Evolutionary conservation across 2,113 vertebrate genomes (phyloP), one percentile per base, ranked within the genome.

Genomic region (Fulmarus glacialis): DNA sequence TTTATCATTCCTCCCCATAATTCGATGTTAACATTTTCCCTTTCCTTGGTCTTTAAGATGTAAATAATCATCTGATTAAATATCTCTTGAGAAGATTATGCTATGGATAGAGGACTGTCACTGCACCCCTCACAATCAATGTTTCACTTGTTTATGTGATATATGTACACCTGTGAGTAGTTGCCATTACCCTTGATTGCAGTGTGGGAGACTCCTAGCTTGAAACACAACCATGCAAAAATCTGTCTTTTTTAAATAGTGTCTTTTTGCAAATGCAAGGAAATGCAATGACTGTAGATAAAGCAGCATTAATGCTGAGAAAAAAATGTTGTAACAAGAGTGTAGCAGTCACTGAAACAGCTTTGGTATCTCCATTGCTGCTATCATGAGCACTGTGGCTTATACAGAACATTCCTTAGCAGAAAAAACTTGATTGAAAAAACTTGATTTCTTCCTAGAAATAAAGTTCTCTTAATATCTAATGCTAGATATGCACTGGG

Each of bases 11-110:
- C 93, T 90, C 88, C 88, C 92, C 94, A 96, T 95, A 97, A 96
- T 95, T 95, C 62, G 29, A 93, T 77, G 95, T 94, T 97, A 97
- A 92, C 96, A 96, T 96, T 96, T 94, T 95, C 92, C 66, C 90
- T 93, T 96, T 97, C 95, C 94, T 95, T 97, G 92, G 93, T 97
- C 93, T 97, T 98, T 96, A 97, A 97, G 92, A 98, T 97, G 95
- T 98, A 98, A 97, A 97, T 97, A 97, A 97, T 97, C 97, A 96
- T 92, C 97, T 97, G 97, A 97, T 97, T 97, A 97, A 97, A 95
- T 97, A 95, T 97, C 97, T 97, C 96, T 96, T 94, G 93, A 97
- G 97, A 97, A 96, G 96, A 97, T 97, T 97, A 97, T 97, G 96
- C 97, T 97, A 97, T 97, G 96, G 97, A 97, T 97, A 95, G 82